Evolutionary conservation across 2,113 vertebrate species (phyloP), one percentile per base, ranked within the genome.

Genomic region (Xyliphius kryptos): DNA sequence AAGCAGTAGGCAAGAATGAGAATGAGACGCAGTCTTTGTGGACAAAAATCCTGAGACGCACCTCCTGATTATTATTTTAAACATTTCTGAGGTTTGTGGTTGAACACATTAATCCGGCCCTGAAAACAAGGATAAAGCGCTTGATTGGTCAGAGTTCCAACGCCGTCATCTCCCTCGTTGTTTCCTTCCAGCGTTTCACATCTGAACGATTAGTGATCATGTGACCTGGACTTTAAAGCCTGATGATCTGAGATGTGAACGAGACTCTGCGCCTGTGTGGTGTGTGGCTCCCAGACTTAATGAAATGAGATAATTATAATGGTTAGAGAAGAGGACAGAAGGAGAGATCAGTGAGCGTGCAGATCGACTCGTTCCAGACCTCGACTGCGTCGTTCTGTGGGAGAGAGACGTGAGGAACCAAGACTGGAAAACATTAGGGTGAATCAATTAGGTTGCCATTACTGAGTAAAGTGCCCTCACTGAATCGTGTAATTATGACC

Each of bases 381-480:
- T 57, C 66, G 47, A 62, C 69, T 44, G 36, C 71, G 61, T 80
- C 75, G 75, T 75, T 81, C 80, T 78, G 81, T 67, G 69, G 78
- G 78, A 72, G 43, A 63, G 56, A 72, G 44, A 54, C n/a, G 56
- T 57, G 43, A 50, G 16, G 53, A 47, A 46, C 26, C 32, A 7
- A 74, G 76, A 67, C 80, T 82, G 64, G 57, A 68, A 76, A 82
- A 81, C 81, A 84, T 86, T 80, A 83, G 80, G 76, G 82, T 73
- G 77, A 85, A 86, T 86, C 83, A 87, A 86, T 88, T 85, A 88
- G 66, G 62, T 75, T 51, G 80, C 80, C 78, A 81, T 86, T 88
- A 84, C 62, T 60, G 79, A 80, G 80, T 83, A 80, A 83, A 80
- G 80, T 74, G 77, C 79, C 79, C 80, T 79, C 77, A 73, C 79